phyloP scores from a whole-genome alignment of 2,113 vertebrate species.

The Cynocephalus volans region DNA sequence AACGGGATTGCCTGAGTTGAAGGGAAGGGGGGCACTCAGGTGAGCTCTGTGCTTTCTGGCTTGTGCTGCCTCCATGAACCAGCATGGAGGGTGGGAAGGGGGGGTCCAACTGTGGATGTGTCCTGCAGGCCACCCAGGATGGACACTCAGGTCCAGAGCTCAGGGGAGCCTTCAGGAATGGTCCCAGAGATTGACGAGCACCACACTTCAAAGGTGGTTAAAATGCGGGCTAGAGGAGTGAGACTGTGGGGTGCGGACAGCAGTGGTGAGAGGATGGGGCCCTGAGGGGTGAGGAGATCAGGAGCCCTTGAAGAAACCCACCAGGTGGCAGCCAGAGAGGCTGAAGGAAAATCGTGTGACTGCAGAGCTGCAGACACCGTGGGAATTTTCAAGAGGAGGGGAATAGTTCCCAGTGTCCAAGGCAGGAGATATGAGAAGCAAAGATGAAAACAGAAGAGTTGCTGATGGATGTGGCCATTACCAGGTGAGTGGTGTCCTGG shows the following conservation, averaged over 20 bases:
- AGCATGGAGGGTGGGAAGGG: neutral
- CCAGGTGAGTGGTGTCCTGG: neutral
- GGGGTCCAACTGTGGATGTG: neutral
- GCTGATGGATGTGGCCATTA: neutral
- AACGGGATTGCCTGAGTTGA: neutral
- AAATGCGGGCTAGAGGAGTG: neutral
- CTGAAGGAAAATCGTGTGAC: neutral
- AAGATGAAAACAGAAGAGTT: neutral
- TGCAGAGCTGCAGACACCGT: rapidly evolving
- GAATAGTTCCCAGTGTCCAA: rapidly evolving
- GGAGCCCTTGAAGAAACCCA: neutral
- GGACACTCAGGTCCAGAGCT: neutral
- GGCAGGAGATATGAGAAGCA: neutral
- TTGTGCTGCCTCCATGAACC: neutral
- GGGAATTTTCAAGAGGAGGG: neutral
- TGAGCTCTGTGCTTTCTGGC: neutral
- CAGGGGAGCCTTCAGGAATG: neutral
- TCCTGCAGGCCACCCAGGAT: neutral
- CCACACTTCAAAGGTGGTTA: neutral
- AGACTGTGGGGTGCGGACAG: neutral
- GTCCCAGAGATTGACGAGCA: neutral
- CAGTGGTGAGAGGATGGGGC: neutral
- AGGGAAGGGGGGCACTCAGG: neutral
- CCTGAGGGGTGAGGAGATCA: neutral
- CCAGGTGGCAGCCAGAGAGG: neutral